phyloP scores from a whole-genome alignment of 2,113 vertebrate genomes.

The Chitala chitala region DNA sequence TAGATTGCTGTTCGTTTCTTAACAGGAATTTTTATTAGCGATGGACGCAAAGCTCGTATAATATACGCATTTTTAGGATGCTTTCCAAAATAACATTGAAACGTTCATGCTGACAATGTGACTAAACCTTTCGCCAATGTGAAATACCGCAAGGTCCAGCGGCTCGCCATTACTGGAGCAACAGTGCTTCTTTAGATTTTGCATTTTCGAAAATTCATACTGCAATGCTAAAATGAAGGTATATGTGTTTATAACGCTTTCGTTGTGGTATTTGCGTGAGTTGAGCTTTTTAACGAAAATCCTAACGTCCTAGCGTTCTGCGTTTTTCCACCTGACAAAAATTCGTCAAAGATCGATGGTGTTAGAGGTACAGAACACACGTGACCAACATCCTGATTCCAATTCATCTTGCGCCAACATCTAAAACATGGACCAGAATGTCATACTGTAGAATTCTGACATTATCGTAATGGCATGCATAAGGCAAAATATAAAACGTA shows the following conservation, averaged over 20 bases:
- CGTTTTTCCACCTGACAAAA: background rate
- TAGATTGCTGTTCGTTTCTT: too few relatives aligned
- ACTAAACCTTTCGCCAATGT: background rate
- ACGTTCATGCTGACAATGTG: background rate
- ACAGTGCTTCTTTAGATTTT: background rate
- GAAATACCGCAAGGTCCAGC: constrained; percentile 9
- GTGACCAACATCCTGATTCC: constrained; percentile 12
- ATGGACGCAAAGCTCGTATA: too few relatives aligned
- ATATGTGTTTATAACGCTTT: too few relatives aligned
- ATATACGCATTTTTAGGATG: too few relatives aligned
- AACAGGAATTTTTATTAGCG: too few relatives aligned
- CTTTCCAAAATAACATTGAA: too few relatives aligned
- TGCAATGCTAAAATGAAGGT: background rate
- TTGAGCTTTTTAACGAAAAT: too few relatives aligned
- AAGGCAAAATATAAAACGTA: too few relatives aligned
- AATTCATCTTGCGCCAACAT: background rate
- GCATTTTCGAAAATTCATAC: background rate
- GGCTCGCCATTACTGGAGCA: background rate
- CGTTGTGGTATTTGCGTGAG: too few relatives aligned
- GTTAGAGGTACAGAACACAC: background rate
- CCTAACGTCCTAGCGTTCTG: background rate
- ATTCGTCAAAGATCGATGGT: background rate
- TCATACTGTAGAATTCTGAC: too few relatives aligned
- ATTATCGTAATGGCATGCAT: too few relatives aligned
- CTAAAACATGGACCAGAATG: too few relatives aligned